Conservation (phyloP, 1,140 invertebrate species). For the Formica exsecta region DNA sequence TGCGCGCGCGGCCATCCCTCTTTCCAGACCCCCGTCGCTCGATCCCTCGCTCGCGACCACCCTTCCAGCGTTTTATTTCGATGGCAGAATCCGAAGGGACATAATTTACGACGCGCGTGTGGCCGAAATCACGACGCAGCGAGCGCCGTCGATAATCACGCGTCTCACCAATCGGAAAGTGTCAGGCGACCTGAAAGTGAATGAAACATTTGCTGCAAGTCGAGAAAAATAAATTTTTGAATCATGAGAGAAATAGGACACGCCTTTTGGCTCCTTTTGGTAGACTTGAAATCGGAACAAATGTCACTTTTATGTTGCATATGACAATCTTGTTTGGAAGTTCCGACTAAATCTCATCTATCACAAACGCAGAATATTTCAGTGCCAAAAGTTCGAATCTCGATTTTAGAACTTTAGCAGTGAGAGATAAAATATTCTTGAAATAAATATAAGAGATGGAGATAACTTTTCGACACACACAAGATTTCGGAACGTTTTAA, state of each 20-base stretch:
- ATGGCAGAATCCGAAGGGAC: constrained; percentile 66
- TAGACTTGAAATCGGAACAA: constrained; percentile 43
- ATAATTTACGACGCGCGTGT: constrained; percentile 71
- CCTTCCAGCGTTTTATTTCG: constrained; percentile 57
- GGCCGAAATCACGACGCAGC: constrained; percentile 66
- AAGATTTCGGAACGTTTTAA: constrained; percentile 2
- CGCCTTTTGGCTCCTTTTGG: neutral
- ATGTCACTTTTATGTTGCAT: constrained; percentile 55
- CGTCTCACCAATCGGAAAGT: constrained; percentile 44
- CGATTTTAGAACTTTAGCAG: constrained; percentile 47
- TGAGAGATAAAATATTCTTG: constrained; percentile 50
- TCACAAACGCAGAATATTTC: constrained; percentile 45
- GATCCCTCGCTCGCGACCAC: constrained; percentile 1
- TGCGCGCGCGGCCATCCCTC: neutral
- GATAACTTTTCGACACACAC: constrained; percentile 12
- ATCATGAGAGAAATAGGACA: constrained; percentile 38
- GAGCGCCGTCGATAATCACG: constrained; percentile 59
- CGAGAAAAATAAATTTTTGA: constrained; percentile 37
- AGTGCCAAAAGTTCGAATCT: constrained; percentile 52
- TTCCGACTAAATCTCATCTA: constrained; percentile 52
- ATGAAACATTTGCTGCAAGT: constrained; percentile 27
- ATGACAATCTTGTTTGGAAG: constrained; percentile 38
- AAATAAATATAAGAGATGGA: constrained; percentile 35
- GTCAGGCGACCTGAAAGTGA: constrained; percentile 20
- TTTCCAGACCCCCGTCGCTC: constrained; percentile 15